Base-by-base conservation (phyloP, 2,888 invertebrate species). In the Belgica antarctica region DNA sequence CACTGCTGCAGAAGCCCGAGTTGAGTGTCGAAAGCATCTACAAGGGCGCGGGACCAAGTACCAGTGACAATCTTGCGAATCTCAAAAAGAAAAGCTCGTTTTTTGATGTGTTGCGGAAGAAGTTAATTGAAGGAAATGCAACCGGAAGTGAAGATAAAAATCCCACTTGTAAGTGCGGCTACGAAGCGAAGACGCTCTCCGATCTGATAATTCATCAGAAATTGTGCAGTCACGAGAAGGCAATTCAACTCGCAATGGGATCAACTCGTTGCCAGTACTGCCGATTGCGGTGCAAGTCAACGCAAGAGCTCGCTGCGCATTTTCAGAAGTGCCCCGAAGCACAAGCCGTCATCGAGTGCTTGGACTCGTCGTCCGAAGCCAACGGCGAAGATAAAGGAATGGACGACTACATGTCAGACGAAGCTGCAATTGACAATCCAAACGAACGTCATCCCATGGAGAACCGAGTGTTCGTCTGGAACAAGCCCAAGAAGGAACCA, bases 181-280 rank as follows among this genome's bases (percentile, higher is more conserved):
- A 90, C 76, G 86, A 88, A 78, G 89, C 90, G 75, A 91, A 90
- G 79, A 90, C 89, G 77, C 80, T 92, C 70, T 89, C 92, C 1
- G 92, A 92, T 80, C 87, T 89, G 75, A 87, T 89, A 15, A 87
- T 89, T 71, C 92, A 92, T 77, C 87, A 88, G 76, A 89, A 89
- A 77, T 82, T 81, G 70, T 90, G 88, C 75, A 83, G 84, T 71
- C 79, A 82, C 36, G 75, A 82, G 46, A 84, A 82, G 76, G 73
- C 79, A 10, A 31, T 27, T 1, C 47, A 62, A 1, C 78, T 79
- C 15, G 77, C 78, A 1, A 57, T 83, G 75, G 86, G 88, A 72
- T 89, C 91, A 12, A 89, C 90, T 63, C 84, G 93, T 71, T 94
- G 94, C 77, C 92, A 92, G 78, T 87, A 89, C 77, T 94, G 94